phyloP scores from a whole-genome alignment of 1,140 invertebrate species.

The Cecropterus lyciades region DNA sequence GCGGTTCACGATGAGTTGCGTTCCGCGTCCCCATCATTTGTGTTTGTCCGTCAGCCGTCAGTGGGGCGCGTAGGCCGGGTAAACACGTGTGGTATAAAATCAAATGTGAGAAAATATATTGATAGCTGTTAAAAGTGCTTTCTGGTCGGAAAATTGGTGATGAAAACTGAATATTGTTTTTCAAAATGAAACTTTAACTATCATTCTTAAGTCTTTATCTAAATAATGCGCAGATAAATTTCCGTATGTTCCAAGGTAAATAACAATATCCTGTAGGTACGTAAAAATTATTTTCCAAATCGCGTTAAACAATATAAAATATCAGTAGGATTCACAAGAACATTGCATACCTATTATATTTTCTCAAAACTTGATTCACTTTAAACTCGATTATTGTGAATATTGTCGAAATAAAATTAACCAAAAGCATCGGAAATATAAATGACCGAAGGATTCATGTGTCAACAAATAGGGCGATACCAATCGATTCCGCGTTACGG shows the following conservation, averaged over 20 bases:
- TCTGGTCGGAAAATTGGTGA: neutral
- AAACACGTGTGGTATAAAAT: constrained; percentile 37
- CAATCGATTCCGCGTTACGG: constrained; percentile 9
- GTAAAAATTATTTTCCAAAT: no score
- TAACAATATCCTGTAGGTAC: no score
- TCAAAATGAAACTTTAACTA: no score
- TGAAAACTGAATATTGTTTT: no score
- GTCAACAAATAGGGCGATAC: neutral
- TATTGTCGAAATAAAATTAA: neutral
- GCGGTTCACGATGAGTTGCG: constrained; percentile 52
- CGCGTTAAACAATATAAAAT: no score
- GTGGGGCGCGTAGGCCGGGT: constrained; percentile 48
- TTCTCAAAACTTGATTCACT: neutral
- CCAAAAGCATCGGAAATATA: neutral
- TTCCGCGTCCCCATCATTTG: constrained; percentile 38
- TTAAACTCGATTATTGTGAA: neutral
- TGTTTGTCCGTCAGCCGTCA: constrained; percentile 41
- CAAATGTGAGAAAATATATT: constrained; percentile 23
- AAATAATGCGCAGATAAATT: no score
- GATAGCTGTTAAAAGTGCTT: constrained; percentile 13
- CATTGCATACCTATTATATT: no score
- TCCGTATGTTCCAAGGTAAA: no score
- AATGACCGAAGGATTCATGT: neutral
- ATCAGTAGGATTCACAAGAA: no score
- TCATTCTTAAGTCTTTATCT: no score